Percentiles rank a stretch among this genome's conserved stretches.
Conservation (phyloP, 2,113 vertebrate genomes). For the Candoia aspera region DNA sequence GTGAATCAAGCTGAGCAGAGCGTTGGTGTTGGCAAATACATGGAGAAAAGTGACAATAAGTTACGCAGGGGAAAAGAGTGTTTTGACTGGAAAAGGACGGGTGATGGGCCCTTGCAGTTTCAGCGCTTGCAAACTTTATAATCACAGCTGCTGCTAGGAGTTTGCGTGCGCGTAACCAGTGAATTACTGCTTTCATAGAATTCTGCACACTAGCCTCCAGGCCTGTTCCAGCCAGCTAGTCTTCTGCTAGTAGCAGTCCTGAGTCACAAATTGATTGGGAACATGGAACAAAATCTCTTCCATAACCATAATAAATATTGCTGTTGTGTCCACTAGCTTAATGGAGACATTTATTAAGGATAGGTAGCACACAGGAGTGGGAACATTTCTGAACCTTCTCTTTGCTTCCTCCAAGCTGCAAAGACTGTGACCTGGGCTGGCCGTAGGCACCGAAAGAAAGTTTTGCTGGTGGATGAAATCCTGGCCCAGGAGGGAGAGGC, state of each 20-base stretch:
- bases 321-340: slow-evolving; percentile 2
- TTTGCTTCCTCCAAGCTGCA: background rate
- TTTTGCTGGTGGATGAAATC: background rate
- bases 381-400: background rate
- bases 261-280: slow-evolving; percentile 12
- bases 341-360: slow-evolving; percentile 31
- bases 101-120: background rate
- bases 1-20: background rate
- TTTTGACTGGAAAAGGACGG: background rate
- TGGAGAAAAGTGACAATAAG: background rate
- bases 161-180: background rate
- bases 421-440: background rate
- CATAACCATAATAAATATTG: slow-evolving; percentile 1
- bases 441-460: background rate
- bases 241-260: background rate
- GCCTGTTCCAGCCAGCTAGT: background rate
- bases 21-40: background rate
- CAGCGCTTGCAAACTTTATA: background rate
- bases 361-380: background rate
- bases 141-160: background rate
- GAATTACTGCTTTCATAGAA: slow-evolving; percentile 36
- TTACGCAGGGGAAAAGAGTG: no score
- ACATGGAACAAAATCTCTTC: background rate
- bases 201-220: background rate
- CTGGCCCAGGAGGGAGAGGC: background rate